Evolutionary conservation across 2,113 vertebrate species (phyloP).

Genomic region (Thunnus maccoyii): DNA sequence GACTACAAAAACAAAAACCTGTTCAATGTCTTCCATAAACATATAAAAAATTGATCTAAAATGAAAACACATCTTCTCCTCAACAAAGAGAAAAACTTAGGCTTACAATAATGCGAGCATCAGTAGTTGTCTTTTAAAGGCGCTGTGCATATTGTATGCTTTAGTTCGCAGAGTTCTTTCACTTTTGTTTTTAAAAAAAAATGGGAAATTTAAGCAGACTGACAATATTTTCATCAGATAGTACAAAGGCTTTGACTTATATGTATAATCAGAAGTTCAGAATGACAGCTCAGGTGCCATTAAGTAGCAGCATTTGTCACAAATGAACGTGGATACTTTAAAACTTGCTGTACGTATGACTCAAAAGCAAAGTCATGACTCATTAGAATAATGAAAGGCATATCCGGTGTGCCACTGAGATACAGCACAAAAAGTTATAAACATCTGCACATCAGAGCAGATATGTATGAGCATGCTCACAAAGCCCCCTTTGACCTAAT

Average conservation of each 20-base stretch:
- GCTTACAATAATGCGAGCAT: slow-evolving; percentile 20
- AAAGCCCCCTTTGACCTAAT: slow-evolving; percentile 69
- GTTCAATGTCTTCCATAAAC: slow-evolving; percentile 62
- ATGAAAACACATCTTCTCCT: slow-evolving; percentile 47
- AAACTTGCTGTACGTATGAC: slow-evolving; percentile 42
- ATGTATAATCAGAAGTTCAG: slow-evolving; percentile 34
- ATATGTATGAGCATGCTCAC: slow-evolving; percentile 35
- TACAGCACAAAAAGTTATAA: slow-evolving; percentile 45
- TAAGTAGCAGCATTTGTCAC: too few relatives aligned
- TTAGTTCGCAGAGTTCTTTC: slow-evolving; percentile 31
- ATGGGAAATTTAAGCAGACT: slow-evolving; percentile 27
- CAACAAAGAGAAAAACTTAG: slow-evolving; percentile 46
- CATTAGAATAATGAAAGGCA: slow-evolving; percentile 62
- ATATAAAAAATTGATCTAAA: slow-evolving; percentile 68
- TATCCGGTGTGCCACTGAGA: slow-evolving; percentile 55
- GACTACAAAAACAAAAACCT: slow-evolving; percentile 68
- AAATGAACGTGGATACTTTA: slow-evolving; percentile 5
- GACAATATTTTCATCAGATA: slow-evolving; percentile 41
- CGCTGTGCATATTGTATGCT: not conserved
- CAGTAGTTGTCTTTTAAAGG: slow-evolving; percentile 37
- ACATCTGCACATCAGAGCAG: slow-evolving; percentile 56
- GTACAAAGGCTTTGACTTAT: slow-evolving; percentile 48
- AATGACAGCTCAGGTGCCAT: too few relatives aligned
- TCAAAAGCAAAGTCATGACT: slow-evolving; percentile 67
- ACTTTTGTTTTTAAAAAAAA: slow-evolving; percentile 29